Conservation (phyloP, 1,140 invertebrate species). For the Acromyrmex charruanus region DNA sequence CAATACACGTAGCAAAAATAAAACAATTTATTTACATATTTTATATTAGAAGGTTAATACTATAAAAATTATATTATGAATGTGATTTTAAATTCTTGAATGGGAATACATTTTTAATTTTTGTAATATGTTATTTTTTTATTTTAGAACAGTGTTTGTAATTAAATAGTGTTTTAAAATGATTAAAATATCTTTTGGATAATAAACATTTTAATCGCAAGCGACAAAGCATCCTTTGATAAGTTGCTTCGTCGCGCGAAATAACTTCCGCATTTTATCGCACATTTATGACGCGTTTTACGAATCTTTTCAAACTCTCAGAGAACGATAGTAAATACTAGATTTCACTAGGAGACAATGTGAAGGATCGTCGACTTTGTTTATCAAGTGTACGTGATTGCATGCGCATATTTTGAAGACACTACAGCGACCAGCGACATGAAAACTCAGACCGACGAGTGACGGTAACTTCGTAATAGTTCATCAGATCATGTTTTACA, state of each 20-base stretch:
- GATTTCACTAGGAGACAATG: neutral
- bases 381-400: slow-evolving; percentile 33
- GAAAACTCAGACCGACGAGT: slow-evolving; percentile 10
- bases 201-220: slow-evolving; percentile 10
- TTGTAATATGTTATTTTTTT: neutral
- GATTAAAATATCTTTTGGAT: neutral
- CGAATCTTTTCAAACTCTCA: neutral
- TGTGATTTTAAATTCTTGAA: neutral
- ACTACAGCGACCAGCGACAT: neutral
- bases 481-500: slow-evolving; percentile 35
- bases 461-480: slow-evolving; percentile 30
- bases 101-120: neutral
- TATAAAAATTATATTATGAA: neutral
- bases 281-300: slow-evolving; percentile 1
- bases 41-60: neutral
- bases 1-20: neutral
- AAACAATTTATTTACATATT: neutral
- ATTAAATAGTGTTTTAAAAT: neutral
- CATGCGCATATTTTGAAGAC: slow-evolving; percentile 8
- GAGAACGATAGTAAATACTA: neutral
- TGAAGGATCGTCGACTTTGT: slow-evolving; percentile 17
- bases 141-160: neutral
- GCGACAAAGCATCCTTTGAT: neutral
- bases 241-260: neutral
- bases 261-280: slow-evolving; percentile 7